These are phyloP conservation scores for Rhabdophis nuchalis DNA, from an alignment of 2,797 vertebrate species.

Conservation along the genomic window DNA sequence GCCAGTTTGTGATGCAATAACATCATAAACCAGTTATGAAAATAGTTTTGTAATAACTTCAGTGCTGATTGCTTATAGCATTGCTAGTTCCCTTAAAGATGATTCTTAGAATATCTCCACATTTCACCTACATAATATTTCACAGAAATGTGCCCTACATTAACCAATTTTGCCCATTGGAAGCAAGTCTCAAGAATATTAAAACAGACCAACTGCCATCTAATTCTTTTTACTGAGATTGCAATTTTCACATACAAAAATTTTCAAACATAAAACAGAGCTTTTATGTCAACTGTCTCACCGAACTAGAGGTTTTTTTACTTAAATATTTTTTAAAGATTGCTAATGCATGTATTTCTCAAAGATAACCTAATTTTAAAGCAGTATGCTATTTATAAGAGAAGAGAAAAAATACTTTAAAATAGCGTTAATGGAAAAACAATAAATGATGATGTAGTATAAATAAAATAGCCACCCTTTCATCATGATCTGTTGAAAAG, in stretches of 20 bases:
- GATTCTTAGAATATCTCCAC: neutral
- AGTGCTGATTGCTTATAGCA: neutral
- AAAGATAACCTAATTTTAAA: neutral
- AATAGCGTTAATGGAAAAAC: neutral
- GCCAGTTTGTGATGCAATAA: slow-evolving; percentile 26
- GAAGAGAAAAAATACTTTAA: neutral
- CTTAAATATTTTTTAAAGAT: neutral
- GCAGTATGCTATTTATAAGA: neutral
- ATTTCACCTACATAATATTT: neutral
- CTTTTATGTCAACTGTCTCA: neutral
- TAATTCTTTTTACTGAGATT: neutral
- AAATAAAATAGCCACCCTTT: neutral
- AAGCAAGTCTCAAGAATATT: neutral
- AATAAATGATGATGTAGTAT: neutral
- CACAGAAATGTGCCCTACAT: neutral
- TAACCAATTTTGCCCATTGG: neutral
- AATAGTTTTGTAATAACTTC: slow-evolving; percentile 13
- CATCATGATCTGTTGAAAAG: neutral
- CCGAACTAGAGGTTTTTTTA: neutral
- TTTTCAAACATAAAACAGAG: neutral
- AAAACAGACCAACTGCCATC: neutral
- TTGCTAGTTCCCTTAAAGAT: slow-evolving; percentile 13
- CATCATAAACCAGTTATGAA: slow-evolving; percentile 5
- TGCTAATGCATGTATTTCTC: neutral
- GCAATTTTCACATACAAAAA: neutral